Percentiles rank a stretch among this genome's conserved stretches.
Evolutionary conservation across 2,797 vertebrate species (phyloP).

Genomic region (Hafferia zeledoni): DNA sequence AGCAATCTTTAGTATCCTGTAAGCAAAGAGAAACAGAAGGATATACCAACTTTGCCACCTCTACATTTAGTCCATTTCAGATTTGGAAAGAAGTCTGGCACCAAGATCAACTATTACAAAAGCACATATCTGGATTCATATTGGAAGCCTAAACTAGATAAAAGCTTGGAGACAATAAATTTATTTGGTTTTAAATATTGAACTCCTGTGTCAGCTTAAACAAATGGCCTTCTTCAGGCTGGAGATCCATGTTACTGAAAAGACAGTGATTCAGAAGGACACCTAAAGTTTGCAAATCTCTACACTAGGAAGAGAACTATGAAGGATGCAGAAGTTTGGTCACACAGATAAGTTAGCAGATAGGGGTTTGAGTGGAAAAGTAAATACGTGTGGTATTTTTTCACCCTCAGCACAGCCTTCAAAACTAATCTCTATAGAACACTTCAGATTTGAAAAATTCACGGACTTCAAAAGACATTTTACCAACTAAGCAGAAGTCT

Average conservation of each 20-base stretch:
- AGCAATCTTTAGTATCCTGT: not conserved
- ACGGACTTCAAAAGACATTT: not conserved
- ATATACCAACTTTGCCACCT: not conserved
- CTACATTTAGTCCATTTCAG: not conserved
- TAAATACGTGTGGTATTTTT: accelerated
- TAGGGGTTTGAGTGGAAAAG: not conserved
- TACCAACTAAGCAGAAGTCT: not conserved
- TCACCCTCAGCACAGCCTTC: not conserved
- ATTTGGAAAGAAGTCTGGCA: not conserved
- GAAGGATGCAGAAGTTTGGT: not conserved
- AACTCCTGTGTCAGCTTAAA: not conserved
- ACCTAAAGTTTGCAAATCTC: not conserved
- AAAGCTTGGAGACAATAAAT: not conserved
- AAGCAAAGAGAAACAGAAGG: not conserved
- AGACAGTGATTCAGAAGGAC: not conserved
- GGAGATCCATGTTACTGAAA: not conserved
- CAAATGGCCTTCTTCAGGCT: not conserved
- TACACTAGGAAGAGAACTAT: not conserved
- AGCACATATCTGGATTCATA: not conserved
- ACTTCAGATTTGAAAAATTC: not conserved
- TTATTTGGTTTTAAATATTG: not conserved
- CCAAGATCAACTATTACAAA: not conserved
- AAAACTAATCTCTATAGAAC: not conserved
- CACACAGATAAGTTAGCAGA: not conserved
- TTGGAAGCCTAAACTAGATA: not conserved